A percentile compares a stretch with the other conserved stretches of the same genome.
Evolutionary conservation across 2,888 invertebrate genomes (phyloP).

Genomic region (Cylloceria caligata): DNA sequence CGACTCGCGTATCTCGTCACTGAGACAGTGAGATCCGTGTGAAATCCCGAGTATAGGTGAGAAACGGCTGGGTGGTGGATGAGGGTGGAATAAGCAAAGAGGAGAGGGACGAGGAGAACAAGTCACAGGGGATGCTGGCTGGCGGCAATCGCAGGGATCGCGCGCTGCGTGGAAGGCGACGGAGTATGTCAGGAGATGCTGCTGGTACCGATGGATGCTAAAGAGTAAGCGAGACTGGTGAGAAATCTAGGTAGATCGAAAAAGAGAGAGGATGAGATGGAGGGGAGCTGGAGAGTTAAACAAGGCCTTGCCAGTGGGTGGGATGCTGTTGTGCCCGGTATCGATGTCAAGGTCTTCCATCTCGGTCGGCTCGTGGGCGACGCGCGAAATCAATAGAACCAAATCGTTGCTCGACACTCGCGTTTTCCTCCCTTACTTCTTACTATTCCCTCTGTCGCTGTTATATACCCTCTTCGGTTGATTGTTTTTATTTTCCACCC

Average conservation of each 20-base stretch:
- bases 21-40: conserved; percentile 9
- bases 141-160: conserved; percentile 64
- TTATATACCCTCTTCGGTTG: background rate
- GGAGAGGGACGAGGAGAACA: conserved; percentile 37
- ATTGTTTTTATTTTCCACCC: conserved; percentile 14
- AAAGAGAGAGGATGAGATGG: conserved; percentile 64
- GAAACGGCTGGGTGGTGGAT: conserved; percentile 19
- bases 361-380: conserved; percentile 81
- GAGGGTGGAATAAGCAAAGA: conserved; percentile 45
- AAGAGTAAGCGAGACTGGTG: conserved; percentile 59
- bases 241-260: conserved; percentile 59
- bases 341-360: conserved; percentile 82
- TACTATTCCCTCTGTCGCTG: background rate
- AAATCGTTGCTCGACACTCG: conserved; percentile 75
- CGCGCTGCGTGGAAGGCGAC: conserved; percentile 62
- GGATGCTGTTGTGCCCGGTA: conserved; percentile 78
- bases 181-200: conserved; percentile 63
- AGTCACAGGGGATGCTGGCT: conserved; percentile 41
- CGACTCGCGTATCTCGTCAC: background rate
- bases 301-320: conserved; percentile 69
- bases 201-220: conserved; percentile 53
- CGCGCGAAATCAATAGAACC: conserved; percentile 82
- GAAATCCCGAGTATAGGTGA: conserved; percentile 34
- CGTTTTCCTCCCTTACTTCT: conserved; percentile 24
- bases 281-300: conserved; percentile 72